Conservation (phyloP, 2,888 invertebrate genomes). For the Thecophora atra region DNA sequence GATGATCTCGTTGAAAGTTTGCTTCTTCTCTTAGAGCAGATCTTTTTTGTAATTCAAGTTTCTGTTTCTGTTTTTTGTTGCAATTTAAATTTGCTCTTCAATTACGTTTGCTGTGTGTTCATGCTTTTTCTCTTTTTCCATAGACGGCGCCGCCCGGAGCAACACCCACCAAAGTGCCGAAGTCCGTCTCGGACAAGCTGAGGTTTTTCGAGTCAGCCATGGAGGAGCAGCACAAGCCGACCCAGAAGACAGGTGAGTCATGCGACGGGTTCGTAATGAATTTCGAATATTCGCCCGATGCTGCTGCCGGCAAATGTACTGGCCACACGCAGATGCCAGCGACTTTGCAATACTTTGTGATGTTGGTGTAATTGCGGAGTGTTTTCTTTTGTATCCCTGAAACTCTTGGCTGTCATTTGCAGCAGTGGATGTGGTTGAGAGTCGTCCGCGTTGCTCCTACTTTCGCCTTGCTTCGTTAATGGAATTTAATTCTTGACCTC, state of each 20-base stretch:
- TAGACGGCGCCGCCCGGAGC: constrained; percentile 50
- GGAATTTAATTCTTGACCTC: no score
- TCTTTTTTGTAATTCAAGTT: constrained; percentile 7
- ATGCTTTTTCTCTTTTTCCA: constrained; percentile 41
- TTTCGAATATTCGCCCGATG: no score
- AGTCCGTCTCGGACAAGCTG: constrained; percentile 92
- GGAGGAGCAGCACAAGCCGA: constrained; percentile 88
- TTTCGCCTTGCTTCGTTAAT: no score
- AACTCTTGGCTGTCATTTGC: no score
- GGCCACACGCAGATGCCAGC: no score
- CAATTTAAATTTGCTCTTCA: not conserved
- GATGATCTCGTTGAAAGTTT: not conserved
- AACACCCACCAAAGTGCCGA: constrained; percentile 70
- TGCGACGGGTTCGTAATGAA: not conserved
- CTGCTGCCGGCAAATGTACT: no score
- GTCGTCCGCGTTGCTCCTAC: no score
- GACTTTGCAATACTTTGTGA: no score
- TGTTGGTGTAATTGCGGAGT: no score
- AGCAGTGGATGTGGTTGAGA: no score
- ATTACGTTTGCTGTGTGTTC: not conserved
- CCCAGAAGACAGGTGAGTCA: constrained; percentile 80
- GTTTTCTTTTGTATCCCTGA: no score
- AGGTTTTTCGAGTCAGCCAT: constrained; percentile 96
- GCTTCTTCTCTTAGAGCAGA: not conserved
- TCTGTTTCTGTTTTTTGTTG: constrained; percentile 31